Conservation (phyloP, 2,113 vertebrate species). For the Leuciscus idus region DNA sequence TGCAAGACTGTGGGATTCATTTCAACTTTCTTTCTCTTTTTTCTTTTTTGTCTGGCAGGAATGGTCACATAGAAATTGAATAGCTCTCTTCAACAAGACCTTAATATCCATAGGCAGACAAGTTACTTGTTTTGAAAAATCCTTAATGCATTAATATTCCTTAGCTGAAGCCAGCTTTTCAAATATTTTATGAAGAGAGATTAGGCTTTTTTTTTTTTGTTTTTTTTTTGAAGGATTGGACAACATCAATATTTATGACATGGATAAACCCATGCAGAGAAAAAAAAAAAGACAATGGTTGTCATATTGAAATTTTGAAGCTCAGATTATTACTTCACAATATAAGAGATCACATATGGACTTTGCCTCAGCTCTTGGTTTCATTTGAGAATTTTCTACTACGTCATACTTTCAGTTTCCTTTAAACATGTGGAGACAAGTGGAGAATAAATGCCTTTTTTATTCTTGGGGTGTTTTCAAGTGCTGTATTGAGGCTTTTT, state of each 20-base stretch:
- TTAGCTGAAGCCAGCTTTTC: background rate
- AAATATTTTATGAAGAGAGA: slow-evolving; percentile 15
- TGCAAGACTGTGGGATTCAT: background rate
- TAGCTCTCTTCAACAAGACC: background rate
- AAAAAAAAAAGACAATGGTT: background rate
- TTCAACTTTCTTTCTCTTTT: background rate
- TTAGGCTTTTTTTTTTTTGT: background rate
- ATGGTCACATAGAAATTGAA: background rate
- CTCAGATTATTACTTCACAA: background rate
- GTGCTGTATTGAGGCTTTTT: background rate
- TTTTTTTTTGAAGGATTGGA: slow-evolving; percentile 1
- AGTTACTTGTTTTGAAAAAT: background rate
- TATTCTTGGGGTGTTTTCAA: background rate
- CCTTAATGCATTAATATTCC: background rate
- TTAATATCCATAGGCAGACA: background rate
- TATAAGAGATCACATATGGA: background rate
- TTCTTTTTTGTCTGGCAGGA: background rate
- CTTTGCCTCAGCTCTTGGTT: background rate
- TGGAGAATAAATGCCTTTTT: background rate
- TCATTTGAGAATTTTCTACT: background rate
- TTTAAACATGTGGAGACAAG: background rate
- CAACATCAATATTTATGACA: slow-evolving; percentile 2
- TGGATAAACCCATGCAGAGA: background rate
- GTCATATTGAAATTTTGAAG: background rate
- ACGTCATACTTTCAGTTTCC: background rate